phyloP scores from a whole-genome alignment of 1,140 invertebrate species.

The Saxidomus purpurata region DNA sequence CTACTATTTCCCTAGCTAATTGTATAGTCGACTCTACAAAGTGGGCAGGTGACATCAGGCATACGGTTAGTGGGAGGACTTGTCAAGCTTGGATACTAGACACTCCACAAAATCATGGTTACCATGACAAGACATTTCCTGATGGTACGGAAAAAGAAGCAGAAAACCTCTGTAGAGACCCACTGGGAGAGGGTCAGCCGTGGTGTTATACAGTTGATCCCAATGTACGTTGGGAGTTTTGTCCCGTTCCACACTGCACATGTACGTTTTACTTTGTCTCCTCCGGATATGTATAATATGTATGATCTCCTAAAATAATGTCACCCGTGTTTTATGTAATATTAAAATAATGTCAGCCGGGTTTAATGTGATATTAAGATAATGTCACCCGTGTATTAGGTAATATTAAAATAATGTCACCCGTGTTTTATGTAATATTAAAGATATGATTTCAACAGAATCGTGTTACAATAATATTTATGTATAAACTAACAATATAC shows the following conservation, averaged over 20 bases:
- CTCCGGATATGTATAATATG: too few relatives aligned
- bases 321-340: too few relatives aligned
- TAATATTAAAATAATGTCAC: too few relatives aligned
- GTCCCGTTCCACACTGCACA: constrained; percentile 6
- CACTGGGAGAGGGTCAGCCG: not conserved
- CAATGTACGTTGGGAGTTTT: constrained; percentile 44
- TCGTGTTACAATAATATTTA: too few relatives aligned
- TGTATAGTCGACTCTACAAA: constrained; percentile 7
- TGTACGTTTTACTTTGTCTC: not conserved
- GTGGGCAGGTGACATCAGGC: not conserved
- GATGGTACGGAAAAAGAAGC: constrained; percentile 48
- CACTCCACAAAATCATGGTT: constrained; percentile 23
- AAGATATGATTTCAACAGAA: too few relatives aligned
- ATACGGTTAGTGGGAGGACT: constrained; percentile 23
- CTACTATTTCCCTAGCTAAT: constrained; percentile 2
- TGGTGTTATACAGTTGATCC: constrained; percentile 66
- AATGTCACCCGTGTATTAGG: too few relatives aligned
- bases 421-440: too few relatives aligned
- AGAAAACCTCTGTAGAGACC: constrained; percentile 61
- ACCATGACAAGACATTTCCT: constrained; percentile 36
- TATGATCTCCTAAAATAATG: too few relatives aligned
- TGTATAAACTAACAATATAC: too few relatives aligned
- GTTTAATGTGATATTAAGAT: too few relatives aligned
- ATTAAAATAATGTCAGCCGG: too few relatives aligned
- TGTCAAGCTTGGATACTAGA: constrained; percentile 31